Percentiles rank a stretch among this genome's conserved stretches.
Conservation (phyloP, 2,113 vertebrate genomes). For the Pandion haliaetus region DNA sequence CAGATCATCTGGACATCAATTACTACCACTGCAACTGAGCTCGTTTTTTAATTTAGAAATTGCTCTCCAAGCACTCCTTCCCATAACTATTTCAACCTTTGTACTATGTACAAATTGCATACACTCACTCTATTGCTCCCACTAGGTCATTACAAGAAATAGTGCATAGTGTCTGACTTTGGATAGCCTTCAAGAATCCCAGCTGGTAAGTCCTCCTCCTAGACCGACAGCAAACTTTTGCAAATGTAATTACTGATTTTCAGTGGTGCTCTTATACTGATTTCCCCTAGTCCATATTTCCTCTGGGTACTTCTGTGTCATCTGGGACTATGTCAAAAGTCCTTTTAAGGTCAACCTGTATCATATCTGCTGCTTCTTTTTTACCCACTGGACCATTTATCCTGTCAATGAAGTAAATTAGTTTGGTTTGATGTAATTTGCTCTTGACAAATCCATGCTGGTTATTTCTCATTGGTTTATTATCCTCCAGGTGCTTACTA, state of each 20-base stretch:
- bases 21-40: not conserved
- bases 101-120: not conserved
- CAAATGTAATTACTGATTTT: not conserved
- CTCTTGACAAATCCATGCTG: not conserved
- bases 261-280: not conserved
- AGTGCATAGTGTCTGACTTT: not conserved
- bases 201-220: not conserved
- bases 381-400: not conserved
- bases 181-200: not conserved
- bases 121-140: not conserved
- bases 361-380: not conserved
- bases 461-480: not conserved
- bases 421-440: not conserved
- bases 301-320: not conserved
- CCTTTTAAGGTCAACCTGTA: not conserved
- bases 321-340: not conserved
- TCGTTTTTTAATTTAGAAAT: conserved; percentile 2
- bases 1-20: conserved; percentile 26
- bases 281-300: not conserved
- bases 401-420: not conserved
- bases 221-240: not conserved
- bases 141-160: not conserved
- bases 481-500: not conserved
- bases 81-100: not conserved
- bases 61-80: conserved; percentile 6